Percentiles rank a stretch among this genome's conserved stretches.
Evolutionary conservation across 2,113 vertebrate genomes (phyloP).

Genomic region (Dolichallabes microphthalmus): DNA sequence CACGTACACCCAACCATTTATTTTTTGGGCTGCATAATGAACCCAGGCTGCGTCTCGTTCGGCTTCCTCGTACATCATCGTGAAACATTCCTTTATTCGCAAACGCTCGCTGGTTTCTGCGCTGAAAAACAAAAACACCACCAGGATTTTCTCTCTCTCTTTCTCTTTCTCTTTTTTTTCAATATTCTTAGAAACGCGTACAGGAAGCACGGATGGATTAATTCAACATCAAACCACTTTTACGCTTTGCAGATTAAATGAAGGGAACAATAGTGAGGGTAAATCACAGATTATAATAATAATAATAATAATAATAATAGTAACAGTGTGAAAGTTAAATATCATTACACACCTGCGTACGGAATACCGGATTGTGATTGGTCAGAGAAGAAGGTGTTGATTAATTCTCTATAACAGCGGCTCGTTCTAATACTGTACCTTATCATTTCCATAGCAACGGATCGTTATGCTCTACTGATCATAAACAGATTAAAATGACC

Average conservation of each 20-base stretch:
- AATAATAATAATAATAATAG: constrained; percentile 10
- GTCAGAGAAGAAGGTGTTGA: background rate
- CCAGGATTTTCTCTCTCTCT: background rate
- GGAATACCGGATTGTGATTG: background rate
- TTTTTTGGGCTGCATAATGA: constrained; percentile 33
- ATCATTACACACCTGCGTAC: background rate
- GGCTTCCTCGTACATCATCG: constrained; percentile 22
- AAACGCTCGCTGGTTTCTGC: background rate
- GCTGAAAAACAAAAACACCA: constrained; percentile 12
- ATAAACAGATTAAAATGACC: background rate
- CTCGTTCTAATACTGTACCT: background rate
- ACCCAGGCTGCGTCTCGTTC: constrained; percentile 17
- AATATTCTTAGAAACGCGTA: no score
- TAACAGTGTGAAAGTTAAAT: background rate
- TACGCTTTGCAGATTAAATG: background rate
- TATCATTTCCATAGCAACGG: background rate
- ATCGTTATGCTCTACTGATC: background rate
- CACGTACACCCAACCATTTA: constrained; percentile 27
- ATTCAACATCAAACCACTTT: no score
- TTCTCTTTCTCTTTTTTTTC: background rate
- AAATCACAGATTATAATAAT: background rate
- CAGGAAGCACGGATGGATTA: background rate
- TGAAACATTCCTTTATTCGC: constrained; percentile 24
- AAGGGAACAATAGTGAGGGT: background rate
- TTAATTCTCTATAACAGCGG: background rate